Evolutionary conservation across 1,140 invertebrate genomes (phyloP).

Genomic region (Notospermus geniculatus): DNA sequence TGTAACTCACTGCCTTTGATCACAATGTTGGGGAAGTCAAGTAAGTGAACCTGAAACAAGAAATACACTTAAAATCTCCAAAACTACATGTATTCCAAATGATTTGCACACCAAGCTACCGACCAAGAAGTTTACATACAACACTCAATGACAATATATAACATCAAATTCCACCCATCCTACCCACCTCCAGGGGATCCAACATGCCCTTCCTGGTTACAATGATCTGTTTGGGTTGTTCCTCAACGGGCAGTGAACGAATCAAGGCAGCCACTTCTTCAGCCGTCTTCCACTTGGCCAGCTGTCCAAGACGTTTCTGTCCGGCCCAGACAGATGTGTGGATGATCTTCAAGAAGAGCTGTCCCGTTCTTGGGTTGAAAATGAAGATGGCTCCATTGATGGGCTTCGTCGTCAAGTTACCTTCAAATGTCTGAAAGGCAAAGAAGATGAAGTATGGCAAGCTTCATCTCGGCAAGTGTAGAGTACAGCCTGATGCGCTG

Average conservation of each 20-base stretch:
- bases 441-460: background rate
- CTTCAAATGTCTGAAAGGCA: conserved; percentile 83
- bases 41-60: conserved; percentile 77
- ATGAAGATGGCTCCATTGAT: conserved; percentile 99
- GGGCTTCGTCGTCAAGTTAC: conserved; percentile 98
- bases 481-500: too few relatives aligned
- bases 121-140: too few relatives aligned
- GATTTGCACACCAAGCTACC: too few relatives aligned
- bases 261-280: conserved; percentile 99
- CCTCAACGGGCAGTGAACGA: conserved; percentile 97
- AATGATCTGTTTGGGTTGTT: conserved; percentile 99
- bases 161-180: background rate
- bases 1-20: conserved; percentile 99
- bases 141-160: background rate
- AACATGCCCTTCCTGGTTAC: conserved; percentile 90
- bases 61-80: background rate
- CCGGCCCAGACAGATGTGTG: conserved; percentile 99
- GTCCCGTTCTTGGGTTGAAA: conserved; percentile 99
- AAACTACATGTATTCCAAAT: background rate
- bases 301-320: conserved; percentile 66
- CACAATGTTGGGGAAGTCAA: conserved; percentile 99
- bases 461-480: too few relatives aligned
- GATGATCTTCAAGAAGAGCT: conserved; percentile 99
- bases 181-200: conserved; percentile 84
- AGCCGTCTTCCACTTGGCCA: conserved; percentile 99